Evolutionary conservation across 2,113 vertebrate species (phyloP).

Genomic region (Cyanoderma ruficeps): DNA sequence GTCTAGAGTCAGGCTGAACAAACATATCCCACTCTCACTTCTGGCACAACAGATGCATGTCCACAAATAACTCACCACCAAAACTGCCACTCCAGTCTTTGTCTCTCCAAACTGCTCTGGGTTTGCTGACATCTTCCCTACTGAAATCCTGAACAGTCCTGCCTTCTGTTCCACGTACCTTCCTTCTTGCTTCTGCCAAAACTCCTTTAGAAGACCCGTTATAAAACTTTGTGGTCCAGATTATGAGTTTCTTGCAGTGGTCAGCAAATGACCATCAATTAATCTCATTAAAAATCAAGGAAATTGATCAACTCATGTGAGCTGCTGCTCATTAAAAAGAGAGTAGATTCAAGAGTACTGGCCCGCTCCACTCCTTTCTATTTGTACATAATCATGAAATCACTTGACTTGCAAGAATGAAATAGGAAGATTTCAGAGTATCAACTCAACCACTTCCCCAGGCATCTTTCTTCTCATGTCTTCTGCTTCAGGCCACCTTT

Average conservation of each 20-base stretch:
- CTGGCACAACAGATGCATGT: background rate
- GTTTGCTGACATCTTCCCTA: background rate
- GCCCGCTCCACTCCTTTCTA: background rate
- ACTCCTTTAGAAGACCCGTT: background rate
- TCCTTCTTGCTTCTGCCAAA: background rate
- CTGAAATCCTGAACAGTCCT: rapidly evolving
- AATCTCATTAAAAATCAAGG: background rate
- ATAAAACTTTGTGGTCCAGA: background rate
- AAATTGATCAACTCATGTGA: background rate
- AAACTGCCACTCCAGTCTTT: background rate
- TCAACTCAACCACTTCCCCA: background rate
- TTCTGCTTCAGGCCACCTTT: background rate
- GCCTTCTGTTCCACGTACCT: background rate
- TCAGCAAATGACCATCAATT: background rate
- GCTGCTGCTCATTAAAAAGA: background rate
- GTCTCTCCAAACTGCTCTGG: background rate
- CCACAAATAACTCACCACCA: background rate
- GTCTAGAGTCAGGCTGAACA: conserved; percentile 27
- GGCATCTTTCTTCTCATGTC: background rate
- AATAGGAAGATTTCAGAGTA: background rate
- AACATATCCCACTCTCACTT: background rate
- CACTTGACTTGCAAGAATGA: background rate
- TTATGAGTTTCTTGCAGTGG: background rate
- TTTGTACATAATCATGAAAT: background rate
- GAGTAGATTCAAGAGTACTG: background rate